Conservation (phyloP, 2,797 vertebrate species). For the Anas bahamensis region DNA sequence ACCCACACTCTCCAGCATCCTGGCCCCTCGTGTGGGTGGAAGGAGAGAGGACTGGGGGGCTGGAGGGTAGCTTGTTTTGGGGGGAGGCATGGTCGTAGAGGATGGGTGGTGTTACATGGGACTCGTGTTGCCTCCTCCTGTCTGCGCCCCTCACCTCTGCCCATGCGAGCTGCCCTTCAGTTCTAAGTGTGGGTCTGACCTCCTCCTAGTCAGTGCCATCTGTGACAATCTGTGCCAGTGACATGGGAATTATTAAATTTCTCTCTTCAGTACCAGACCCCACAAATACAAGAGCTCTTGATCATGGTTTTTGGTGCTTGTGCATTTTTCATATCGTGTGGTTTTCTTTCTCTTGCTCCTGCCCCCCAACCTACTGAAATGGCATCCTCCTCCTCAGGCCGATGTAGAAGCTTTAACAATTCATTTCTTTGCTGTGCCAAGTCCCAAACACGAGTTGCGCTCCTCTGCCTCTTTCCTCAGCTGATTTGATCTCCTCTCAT, state of each 20-base stretch:
- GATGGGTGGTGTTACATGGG: not conserved
- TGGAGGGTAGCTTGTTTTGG: accelerated
- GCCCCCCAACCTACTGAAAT: not conserved
- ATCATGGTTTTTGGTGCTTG: not conserved
- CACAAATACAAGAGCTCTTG: not conserved
- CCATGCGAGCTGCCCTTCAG: accelerated
- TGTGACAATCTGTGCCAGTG: not conserved
- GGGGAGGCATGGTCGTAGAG: accelerated
- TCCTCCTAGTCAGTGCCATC: not conserved
- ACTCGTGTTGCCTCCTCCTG: not conserved
- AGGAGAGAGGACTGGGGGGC: not conserved
- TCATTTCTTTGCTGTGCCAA: not conserved
- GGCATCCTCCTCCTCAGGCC: not conserved
- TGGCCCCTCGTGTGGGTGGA: accelerated
- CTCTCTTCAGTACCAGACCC: not conserved
- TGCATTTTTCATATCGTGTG: not conserved
- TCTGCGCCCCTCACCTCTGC: not conserved
- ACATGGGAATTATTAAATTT: not conserved
- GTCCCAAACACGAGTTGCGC: not conserved
- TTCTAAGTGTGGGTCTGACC: not conserved
- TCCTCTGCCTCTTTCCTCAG: constrained; percentile 9
- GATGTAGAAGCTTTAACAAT: not conserved
- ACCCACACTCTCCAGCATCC: accelerated
- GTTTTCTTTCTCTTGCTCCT: not conserved
- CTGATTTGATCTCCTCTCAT: constrained; percentile 4